Percentiles rank a stretch among this genome's conserved stretches.
Evolutionary conservation across 2,113 vertebrate genomes (phyloP).

Genomic region (Rhombomys opimus): DNA sequence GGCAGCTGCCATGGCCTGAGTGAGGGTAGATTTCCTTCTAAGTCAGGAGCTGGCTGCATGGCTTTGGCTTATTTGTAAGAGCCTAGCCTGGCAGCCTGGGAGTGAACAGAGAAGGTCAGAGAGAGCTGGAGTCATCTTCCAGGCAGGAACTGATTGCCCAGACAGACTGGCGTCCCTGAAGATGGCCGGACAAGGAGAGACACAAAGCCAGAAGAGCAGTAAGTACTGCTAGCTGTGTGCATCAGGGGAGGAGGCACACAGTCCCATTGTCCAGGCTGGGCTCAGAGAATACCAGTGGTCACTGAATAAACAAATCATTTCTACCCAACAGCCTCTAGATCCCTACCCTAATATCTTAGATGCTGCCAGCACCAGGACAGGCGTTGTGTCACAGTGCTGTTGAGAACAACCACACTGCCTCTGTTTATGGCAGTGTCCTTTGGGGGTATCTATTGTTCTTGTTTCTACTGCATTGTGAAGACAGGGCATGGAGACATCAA

Average conservation of each 20-base stretch:
- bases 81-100: neutral
- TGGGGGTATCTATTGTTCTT: neutral
- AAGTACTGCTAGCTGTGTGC: neutral
- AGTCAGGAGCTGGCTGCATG: rapidly evolving
- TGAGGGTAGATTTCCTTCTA: too few species aligned
- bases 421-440: neutral
- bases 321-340: neutral
- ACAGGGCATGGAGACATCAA: too few species aligned
- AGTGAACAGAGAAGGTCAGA: neutral
- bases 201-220: neutral
- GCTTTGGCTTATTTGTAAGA: neutral
- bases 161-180: neutral
- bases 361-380: neutral
- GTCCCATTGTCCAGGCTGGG: neutral
- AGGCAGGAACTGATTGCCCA: neutral
- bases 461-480: neutral
- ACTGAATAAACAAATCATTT: neutral
- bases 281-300: neutral
- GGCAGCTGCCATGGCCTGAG: neutral
- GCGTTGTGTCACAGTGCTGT: neutral
- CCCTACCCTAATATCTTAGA: neutral
- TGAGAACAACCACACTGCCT: too few species aligned
- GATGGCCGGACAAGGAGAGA: neutral
- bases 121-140: neutral
- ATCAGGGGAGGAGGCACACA: neutral